phyloP scores from a whole-genome alignment of 2,888 invertebrate species.

The Cheilosia grossa region DNA sequence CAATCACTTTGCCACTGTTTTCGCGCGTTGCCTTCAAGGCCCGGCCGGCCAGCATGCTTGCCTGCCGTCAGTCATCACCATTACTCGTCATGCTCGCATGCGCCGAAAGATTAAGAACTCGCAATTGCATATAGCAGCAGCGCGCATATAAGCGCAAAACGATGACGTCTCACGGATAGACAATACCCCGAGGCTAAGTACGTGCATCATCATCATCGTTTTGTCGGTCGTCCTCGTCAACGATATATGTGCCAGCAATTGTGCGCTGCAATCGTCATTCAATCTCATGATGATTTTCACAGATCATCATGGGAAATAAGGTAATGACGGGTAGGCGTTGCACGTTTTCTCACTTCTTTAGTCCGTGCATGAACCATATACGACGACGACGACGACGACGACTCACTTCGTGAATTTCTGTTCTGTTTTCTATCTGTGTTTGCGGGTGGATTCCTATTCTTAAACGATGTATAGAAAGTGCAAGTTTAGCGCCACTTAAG shows the following conservation, averaged over 20 bases:
- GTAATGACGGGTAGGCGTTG: constrained; percentile 77
- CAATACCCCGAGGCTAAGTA: constrained; percentile 71
- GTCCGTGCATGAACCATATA: constrained; percentile 18
- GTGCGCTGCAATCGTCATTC: constrained; percentile 65
- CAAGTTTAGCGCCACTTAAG: constrained; percentile 69
- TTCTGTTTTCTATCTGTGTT: constrained; percentile 22
- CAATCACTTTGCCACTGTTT: constrained; percentile 67
- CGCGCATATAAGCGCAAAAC: constrained; percentile 44
- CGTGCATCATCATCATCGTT: constrained; percentile 52
- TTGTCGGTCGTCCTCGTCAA: constrained; percentile 26
- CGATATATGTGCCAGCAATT: constrained; percentile 32
- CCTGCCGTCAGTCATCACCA: constrained; percentile 72
- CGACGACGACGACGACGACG: constrained; percentile 8
- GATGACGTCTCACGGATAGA: constrained; percentile 72
- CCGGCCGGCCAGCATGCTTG: constrained; percentile 58
- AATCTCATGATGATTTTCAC: constrained; percentile 72
- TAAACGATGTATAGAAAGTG: constrained; percentile 46
- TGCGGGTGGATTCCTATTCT: constrained; percentile 26
- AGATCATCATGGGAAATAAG: constrained; percentile 73
- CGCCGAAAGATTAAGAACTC: constrained; percentile 71
- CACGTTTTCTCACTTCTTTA: constrained; percentile 76
- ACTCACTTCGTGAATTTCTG: constrained; percentile 15
- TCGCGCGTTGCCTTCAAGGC: constrained; percentile 11
- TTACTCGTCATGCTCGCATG: constrained; percentile 74
- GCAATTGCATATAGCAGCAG: constrained; percentile 53